Conservation (phyloP, 2,797 vertebrate genomes). For the Pterois miles region DNA sequence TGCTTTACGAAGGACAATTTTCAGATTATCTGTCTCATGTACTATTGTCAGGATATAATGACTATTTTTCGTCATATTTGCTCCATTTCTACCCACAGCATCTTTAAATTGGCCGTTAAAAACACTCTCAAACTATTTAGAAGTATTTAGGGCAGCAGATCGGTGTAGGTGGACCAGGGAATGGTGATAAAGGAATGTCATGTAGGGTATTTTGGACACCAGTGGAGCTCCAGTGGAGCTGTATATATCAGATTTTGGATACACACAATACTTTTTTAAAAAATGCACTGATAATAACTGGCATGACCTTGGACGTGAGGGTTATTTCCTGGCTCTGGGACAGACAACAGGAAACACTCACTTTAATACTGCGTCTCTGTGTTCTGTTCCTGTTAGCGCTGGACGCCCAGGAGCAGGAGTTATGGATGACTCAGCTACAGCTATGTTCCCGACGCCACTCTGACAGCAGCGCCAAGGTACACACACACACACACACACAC, state of each 20-base stretch:
- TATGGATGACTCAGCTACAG: constrained; percentile 94
- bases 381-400: constrained; percentile 77
- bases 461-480: constrained; percentile 89
- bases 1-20: too few species aligned
- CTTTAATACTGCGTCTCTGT: constrained; percentile 5
- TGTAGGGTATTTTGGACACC: neutral
- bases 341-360: neutral
- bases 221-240: neutral
- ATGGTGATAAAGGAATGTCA: neutral
- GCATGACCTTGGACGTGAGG: neutral
- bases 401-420: constrained; percentile 89
- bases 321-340: neutral
- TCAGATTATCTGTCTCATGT: too few species aligned
- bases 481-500: constrained; percentile 3
- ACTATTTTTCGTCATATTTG: too few species aligned
- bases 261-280: neutral
- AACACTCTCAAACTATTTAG: neutral
- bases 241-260: neutral
- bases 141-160: neutral
- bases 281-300: neutral
- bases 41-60: too few species aligned
- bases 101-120: too few species aligned
- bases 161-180: neutral
- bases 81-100: too few species aligned
- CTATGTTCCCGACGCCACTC: constrained; percentile 90